Evolutionary conservation across 2,888 invertebrate genomes (phyloP), one percentile per base, ranked within the genome.

Genomic region (Flabesymbios commensalis): DNA sequence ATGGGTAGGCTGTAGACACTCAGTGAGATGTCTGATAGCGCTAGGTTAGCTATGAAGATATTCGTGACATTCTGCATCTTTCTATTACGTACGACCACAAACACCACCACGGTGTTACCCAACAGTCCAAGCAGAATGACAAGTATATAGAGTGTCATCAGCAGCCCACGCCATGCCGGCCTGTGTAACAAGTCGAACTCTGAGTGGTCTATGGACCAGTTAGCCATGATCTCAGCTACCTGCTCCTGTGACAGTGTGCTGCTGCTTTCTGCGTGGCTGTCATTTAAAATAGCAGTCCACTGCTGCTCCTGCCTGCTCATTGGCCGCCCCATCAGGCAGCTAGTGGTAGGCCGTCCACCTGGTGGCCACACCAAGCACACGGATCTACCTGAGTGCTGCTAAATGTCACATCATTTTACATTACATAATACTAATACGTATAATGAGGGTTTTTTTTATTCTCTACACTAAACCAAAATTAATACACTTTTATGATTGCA

Each of bases 1-100:
- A 81, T 68, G 48, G 81, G 81, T 4, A 79, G 67, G 58, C 78
- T 77, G 65, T 79, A 80, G 17, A 73, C 71, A 64, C 80, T 79
- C 58, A 80, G 67, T 2, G 74, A 65, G 31, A 81, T 76, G 63
- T 81, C 80, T 0, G 79, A 78, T 45, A 77, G 57, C 2, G 79
- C 78, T 36, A 81, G 70, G 43, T 73, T 76, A 32, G 74, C 73
- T 29, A 81, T 78, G 63, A 80, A 79, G 31, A 81, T 73, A 67
- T 78, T 79, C 45, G 80, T 80, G 10, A 78, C 77, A 1, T 74
- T 77, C 55, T 76, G 75, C 45, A 79, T 71, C 49, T 76, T 74
- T 29, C 69, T 67, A 62, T 77, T 74, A 26, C 71, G 67, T 3
- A 72, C 61, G 14, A 79, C 74, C 14, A 79, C 76, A 52, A 73